A percentile compares a stretch with the other conserved stretches of the same genome.
phyloP scores from a whole-genome alignment of 2,797 vertebrate species.

The Helarctos malayanus region DNA sequence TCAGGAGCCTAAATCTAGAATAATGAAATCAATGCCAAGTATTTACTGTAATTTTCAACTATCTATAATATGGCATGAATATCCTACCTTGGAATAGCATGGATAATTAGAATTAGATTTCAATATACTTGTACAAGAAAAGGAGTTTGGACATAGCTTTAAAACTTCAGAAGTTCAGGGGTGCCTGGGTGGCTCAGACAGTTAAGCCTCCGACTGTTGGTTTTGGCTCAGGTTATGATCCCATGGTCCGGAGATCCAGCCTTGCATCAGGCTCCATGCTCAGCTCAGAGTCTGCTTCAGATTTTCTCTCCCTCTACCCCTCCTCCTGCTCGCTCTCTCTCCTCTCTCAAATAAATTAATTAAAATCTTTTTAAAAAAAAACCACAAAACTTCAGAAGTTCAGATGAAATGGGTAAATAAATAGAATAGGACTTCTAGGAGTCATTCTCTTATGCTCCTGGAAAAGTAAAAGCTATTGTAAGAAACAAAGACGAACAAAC shows the following conservation, averaged over 20 bases:
- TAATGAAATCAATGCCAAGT: background rate
- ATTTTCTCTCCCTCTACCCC: background rate
- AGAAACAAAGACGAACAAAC: background rate
- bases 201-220: background rate
- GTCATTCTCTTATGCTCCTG: background rate
- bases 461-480: background rate
- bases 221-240: background rate
- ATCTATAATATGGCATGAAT: background rate
- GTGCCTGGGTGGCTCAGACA: background rate
- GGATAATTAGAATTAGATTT: background rate
- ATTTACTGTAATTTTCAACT: background rate
- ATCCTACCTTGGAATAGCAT: background rate
- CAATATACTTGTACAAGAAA: background rate
- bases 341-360: background rate
- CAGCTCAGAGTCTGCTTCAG: background rate
- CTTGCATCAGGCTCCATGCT: background rate
- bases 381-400: background rate
- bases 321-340: no score
- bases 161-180: background rate
- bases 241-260: background rate
- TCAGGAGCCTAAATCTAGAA: background rate
- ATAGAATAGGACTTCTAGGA: background rate
- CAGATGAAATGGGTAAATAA: background rate
- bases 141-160: background rate
- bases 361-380: background rate